Percentiles rank a stretch among this genome's conserved stretches.
Evolutionary conservation across 1,140 invertebrate genomes (phyloP).

Genomic region (Sarcophaga bullata): DNA sequence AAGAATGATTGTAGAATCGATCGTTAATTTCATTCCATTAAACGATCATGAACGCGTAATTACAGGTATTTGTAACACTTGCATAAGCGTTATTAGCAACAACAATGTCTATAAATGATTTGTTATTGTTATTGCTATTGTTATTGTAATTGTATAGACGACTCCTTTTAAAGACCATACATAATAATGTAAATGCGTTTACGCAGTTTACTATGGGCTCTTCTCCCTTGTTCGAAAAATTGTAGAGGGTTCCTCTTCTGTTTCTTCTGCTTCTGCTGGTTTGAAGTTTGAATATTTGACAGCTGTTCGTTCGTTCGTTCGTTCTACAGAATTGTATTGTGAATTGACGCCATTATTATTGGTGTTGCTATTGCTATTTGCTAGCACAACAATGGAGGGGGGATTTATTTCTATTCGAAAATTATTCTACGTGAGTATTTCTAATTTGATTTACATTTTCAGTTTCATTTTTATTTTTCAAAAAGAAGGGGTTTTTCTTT

Average conservation of each 20-base stretch:
- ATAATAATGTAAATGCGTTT: slow-evolving; percentile 35
- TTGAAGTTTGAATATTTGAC: slow-evolving; percentile 11
- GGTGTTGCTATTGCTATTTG: neutral
- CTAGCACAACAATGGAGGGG: neutral
- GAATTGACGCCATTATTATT: neutral
- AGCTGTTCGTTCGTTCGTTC: neutral
- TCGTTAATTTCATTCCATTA: slow-evolving; percentile 27
- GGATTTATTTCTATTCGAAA: neutral
- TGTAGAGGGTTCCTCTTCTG: neutral
- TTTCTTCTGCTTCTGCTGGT: neutral
- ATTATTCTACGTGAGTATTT: slow-evolving; percentile 23
- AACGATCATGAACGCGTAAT: slow-evolving; percentile 37
- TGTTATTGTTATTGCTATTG: neutral
- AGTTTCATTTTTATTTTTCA: slow-evolving; percentile 24
- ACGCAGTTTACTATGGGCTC: slow-evolving; percentile 13
- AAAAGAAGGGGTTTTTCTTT: slow-evolving; percentile 3
- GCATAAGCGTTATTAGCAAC: neutral
- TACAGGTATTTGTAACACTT: slow-evolving; percentile 39
- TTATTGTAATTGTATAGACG: neutral
- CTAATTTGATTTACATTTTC: slow-evolving; percentile 34
- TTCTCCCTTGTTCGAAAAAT: neutral
- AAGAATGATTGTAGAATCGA: neutral
- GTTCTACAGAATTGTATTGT: neutral
- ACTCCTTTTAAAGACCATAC: neutral
- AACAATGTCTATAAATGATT: neutral